phyloP scores from a whole-genome alignment of 2,113 vertebrate species.

The Dicerorhinus sumatrensis region DNA sequence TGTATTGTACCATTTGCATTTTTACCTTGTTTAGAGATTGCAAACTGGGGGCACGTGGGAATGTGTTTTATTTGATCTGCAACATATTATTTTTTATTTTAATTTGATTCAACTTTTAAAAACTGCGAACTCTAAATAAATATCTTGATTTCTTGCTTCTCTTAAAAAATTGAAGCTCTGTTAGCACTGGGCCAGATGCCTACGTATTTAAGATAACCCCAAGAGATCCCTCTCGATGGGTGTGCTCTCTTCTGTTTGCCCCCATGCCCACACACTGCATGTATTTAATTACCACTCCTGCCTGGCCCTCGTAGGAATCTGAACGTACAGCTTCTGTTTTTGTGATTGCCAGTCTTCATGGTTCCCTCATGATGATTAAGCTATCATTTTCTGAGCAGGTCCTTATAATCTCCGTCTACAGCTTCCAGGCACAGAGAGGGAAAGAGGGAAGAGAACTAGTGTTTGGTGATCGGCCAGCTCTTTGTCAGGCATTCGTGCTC shows the following conservation, averaged over 20 bases:
- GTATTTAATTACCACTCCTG: background rate
- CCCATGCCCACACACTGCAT: fast-evolving
- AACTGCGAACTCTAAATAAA: background rate
- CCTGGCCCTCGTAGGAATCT: background rate
- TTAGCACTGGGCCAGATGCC: background rate
- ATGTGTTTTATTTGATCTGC: background rate
- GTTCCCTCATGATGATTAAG: background rate
- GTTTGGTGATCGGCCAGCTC: background rate
- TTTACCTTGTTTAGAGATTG: background rate
- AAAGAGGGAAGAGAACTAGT: background rate
- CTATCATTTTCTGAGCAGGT: background rate
- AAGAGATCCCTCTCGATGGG: background rate
- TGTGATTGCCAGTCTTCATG: background rate
- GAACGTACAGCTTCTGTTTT: background rate
- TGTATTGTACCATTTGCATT: background rate
- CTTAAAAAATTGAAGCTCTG: background rate
- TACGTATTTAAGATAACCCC: background rate
- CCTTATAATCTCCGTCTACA: background rate
- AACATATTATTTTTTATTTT: background rate
- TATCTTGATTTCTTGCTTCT: conserved; percentile 29
- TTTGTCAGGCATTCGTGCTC: background rate
- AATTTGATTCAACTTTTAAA: background rate
- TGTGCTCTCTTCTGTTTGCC: background rate
- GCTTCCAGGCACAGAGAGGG: background rate
- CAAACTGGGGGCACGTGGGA: background rate